Evolutionary conservation across 1,140 invertebrate genomes (phyloP).

Genomic region (Venturia canescens): DNA sequence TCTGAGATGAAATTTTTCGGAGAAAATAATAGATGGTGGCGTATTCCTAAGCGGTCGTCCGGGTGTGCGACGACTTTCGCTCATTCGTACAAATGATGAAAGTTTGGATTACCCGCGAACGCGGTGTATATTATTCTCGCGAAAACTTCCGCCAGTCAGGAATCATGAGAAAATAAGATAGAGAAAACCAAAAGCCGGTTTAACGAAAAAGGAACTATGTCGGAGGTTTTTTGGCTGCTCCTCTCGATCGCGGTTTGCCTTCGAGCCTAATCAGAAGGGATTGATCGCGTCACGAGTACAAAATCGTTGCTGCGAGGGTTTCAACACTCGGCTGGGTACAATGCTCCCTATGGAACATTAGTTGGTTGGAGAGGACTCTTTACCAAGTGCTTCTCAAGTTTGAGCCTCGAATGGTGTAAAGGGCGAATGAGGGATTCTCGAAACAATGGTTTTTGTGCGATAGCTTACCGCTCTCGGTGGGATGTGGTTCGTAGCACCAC

Average conservation of each 20-base stretch:
- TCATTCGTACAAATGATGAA: too few species aligned
- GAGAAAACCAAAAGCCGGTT: too few species aligned
- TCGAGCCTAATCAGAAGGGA: background rate
- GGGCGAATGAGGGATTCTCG: slow-evolving; percentile 52
- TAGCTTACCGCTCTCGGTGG: background rate
- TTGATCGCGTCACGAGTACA: background rate
- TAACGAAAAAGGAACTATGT: too few species aligned
- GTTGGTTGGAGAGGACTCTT: background rate
- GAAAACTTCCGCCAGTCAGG: too few species aligned
- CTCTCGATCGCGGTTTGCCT: background rate
- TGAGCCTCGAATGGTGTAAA: background rate
- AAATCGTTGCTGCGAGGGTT: background rate
- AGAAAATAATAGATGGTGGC: too few species aligned
- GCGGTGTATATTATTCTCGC: too few species aligned
- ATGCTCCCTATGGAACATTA: background rate
- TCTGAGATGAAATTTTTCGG: too few species aligned
- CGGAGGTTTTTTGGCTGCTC: background rate
- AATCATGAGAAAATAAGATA: too few species aligned
- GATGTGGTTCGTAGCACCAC: background rate
- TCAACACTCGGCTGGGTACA: background rate
- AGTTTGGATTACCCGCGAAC: too few species aligned
- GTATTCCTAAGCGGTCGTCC: too few species aligned
- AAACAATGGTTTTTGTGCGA: slow-evolving; percentile 62
- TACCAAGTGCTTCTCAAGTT: background rate
- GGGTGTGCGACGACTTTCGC: too few species aligned